These are phyloP conservation scores for Diplodus sargus DNA, from an alignment of 2,797 vertebrate genomes.

Conservation along the genomic window DNA sequence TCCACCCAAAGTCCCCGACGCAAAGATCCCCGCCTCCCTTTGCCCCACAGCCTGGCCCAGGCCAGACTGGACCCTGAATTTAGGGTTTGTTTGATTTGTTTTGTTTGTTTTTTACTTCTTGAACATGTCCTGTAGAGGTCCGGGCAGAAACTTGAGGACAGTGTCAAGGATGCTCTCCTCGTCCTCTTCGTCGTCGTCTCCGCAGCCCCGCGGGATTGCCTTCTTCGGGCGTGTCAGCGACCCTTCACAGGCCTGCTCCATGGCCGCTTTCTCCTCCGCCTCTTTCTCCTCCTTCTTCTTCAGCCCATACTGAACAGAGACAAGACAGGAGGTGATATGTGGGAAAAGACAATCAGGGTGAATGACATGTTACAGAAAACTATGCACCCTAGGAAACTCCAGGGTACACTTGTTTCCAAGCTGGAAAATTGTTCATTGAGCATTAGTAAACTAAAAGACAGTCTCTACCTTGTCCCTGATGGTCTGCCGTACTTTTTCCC, in stretches of 20 bases:
- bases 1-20: conserved; percentile 26
- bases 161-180: conserved; percentile 99
- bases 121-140: conserved; percentile 99
- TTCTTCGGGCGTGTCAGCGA: conserved; percentile 98
- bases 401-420: too few relatives aligned
- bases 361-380: neutral
- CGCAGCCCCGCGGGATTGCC: conserved; percentile 95
- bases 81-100: conserved; percentile 51
- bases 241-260: conserved; percentile 98
- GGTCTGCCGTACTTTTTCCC: conserved; percentile 98
- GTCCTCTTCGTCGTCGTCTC: conserved; percentile 96
- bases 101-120: conserved; percentile 90
- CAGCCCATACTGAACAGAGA: conserved; percentile 90
- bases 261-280: conserved; percentile 96
- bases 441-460: neutral
- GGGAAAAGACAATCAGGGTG: neutral
- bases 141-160: conserved; percentile 98
- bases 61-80: conserved; percentile 57
- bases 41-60: conserved; percentile 48
- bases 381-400: too few relatives aligned
- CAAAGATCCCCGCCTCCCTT: conserved; percentile 48
- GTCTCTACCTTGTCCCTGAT: conserved; percentile 95
- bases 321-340: neutral
- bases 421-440: too few relatives aligned
- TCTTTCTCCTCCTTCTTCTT: conserved; percentile 99